A percentile compares a stretch with the other conserved stretches of the same genome.
Evolutionary conservation across 23 tunicate species (phyloP).

Genomic region (Botrylloides violaceus): DNA sequence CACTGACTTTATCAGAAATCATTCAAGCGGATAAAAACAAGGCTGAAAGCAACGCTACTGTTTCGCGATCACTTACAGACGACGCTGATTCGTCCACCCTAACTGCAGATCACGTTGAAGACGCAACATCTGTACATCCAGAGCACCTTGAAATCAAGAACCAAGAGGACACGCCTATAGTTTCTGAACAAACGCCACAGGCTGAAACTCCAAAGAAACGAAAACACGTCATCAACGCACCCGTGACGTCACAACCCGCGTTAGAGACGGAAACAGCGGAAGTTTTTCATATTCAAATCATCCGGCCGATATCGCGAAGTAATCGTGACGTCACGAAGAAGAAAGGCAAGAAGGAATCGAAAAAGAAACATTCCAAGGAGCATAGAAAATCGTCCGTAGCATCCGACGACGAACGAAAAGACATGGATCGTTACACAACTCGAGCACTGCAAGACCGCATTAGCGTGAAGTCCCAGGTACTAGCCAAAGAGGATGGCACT

Average conservation of each 20-base stretch:
- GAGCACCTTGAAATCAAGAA: too few relatives aligned
- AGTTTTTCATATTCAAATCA: neutral
- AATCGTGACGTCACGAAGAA: neutral
- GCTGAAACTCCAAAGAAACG: neutral
- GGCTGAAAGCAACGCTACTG: neutral
- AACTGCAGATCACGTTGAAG: neutral
- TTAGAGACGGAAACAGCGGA: conserved; percentile 5
- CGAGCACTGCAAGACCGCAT: conserved; percentile 30
- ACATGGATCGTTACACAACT: conserved; percentile 29
- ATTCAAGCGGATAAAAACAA: neutral
- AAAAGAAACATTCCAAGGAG: neutral
- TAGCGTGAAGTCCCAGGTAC: conserved; percentile 56
- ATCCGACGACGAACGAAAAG: conserved; percentile 36
- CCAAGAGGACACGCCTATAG: too few relatives aligned
- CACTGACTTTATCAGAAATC: conserved; percentile 6
- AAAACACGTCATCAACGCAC: neutral
- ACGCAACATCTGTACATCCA: neutral
- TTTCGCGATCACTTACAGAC: neutral
- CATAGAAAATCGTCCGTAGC: neutral
- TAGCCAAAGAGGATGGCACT: conserved; percentile 47
- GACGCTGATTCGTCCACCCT: neutral
- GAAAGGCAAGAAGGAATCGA: neutral
- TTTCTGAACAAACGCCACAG: too few relatives aligned
- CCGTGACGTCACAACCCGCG: conserved; percentile 9
- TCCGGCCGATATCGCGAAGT: neutral